A percentile compares a stretch with the other conserved stretches of the same genome.
Conservation (phyloP, 2,888 invertebrate genomes). For the Calliphora vomitoria region DNA sequence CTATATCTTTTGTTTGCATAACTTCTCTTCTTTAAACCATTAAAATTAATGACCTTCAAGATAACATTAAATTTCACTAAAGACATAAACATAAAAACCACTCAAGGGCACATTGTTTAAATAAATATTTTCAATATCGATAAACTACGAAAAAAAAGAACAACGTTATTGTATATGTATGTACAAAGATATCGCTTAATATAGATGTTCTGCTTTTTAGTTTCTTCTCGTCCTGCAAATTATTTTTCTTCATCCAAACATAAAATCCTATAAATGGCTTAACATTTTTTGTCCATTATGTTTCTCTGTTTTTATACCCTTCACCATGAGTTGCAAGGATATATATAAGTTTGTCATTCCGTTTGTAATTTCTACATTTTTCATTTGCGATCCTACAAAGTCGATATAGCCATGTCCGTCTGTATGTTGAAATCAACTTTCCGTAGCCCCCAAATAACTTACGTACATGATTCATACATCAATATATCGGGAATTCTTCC, state of each 20-base stretch:
- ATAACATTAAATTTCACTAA: constrained; percentile 35
- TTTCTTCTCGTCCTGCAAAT: neutral
- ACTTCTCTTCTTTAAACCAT: constrained; percentile 12
- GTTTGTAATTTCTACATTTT: too few relatives aligned
- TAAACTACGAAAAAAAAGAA: constrained; percentile 7
- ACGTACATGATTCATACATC: too few relatives aligned
- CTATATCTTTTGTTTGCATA: neutral
- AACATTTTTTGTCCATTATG: neutral
- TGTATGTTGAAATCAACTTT: too few relatives aligned
- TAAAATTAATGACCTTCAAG: constrained; percentile 42
- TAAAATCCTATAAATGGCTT: constrained; percentile 24
- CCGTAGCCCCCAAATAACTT: too few relatives aligned
- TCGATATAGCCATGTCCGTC: too few relatives aligned
- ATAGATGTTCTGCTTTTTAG: neutral
- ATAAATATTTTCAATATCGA: constrained; percentile 25
- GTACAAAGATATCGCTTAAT: too few relatives aligned
- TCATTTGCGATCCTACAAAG: too few relatives aligned
- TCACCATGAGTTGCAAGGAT: too few relatives aligned
- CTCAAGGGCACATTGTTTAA: constrained; percentile 29
- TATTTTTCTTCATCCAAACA: neutral
- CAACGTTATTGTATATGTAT: neutral
- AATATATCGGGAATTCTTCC: too few relatives aligned
- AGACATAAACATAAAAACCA: constrained; percentile 35
- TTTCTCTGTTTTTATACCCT: too few relatives aligned
- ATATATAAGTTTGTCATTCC: too few relatives aligned